Evolutionary conservation across 1,140 invertebrate species (phyloP).

Genomic region (Achatina immaculata): DNA sequence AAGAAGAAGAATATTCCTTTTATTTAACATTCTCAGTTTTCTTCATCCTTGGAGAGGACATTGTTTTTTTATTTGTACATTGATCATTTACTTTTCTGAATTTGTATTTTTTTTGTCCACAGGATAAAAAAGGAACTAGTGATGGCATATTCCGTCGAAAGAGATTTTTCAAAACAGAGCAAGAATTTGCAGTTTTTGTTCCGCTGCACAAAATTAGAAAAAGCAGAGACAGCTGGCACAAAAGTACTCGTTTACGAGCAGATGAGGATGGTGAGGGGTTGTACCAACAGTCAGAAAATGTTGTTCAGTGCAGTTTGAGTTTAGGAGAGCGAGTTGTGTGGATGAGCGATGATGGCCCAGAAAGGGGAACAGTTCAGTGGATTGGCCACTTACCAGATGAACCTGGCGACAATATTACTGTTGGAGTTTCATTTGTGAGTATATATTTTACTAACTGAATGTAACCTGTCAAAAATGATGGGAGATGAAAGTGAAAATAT

Average conservation of each 20-base stretch:
- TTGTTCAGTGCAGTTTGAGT: constrained; percentile 60
- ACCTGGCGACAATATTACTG: constrained; percentile 71
- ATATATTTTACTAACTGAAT: constrained; percentile 20
- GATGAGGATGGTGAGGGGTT: constrained; percentile 10
- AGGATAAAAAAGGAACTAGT: constrained; percentile 56
- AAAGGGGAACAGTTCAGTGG: constrained; percentile 74
- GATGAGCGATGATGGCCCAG: constrained; percentile 73
- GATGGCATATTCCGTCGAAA: constrained; percentile 62
- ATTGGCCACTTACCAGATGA: constrained; percentile 73
- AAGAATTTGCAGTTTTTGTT: constrained; percentile 64
- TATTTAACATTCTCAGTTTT: too few species aligned
- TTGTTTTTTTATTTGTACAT: too few species aligned
- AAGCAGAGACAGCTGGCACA: constrained; percentile 37
- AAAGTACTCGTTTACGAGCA: constrained; percentile 29
- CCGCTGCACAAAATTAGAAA: constrained; percentile 58
- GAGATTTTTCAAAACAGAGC: constrained; percentile 57
- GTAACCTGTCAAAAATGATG: too few species aligned
- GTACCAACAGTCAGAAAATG: constrained; percentile 8
- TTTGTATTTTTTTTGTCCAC: neutral
- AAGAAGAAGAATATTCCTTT: too few species aligned
- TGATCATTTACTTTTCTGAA: neutral
- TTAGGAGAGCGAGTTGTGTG: constrained; percentile 75
- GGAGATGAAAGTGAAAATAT: too few species aligned
- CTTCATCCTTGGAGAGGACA: too few species aligned
- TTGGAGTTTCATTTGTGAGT: constrained; percentile 77